Conservation (phyloP, 2,113 vertebrate species). For the Piaya cayana region DNA sequence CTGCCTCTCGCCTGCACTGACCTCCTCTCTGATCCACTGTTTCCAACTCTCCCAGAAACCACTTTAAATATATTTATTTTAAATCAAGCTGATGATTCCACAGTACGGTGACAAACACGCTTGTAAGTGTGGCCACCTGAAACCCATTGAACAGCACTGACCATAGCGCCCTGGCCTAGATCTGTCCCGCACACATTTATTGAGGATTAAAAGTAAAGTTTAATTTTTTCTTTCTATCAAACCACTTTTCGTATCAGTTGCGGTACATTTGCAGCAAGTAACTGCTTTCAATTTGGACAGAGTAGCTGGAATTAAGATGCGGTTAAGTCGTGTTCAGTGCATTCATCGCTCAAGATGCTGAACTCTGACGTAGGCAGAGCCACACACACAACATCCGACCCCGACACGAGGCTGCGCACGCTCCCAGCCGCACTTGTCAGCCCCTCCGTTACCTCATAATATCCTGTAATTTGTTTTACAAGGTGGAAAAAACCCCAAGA, state of each 20-base stretch:
- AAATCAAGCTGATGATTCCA: background rate
- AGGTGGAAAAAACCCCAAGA: background rate
- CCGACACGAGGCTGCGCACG: background rate
- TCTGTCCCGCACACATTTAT: background rate
- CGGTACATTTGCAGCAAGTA: background rate
- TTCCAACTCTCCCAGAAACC: background rate
- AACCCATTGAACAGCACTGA: background rate
- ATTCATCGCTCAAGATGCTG: background rate
- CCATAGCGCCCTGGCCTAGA: fast-evolving
- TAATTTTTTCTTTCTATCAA: background rate
- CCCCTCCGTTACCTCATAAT: background rate
- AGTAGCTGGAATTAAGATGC: background rate
- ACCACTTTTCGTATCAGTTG: background rate
- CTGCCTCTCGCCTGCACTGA: background rate
- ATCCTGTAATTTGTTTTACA: background rate
- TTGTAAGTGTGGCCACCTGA: background rate
- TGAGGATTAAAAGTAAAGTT: background rate
- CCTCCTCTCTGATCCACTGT: background rate
- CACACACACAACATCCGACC: background rate
- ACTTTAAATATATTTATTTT: background rate
- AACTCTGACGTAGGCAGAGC: background rate
- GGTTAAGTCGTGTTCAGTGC: background rate
- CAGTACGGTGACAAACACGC: background rate
- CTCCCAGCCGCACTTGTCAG: fast-evolving
- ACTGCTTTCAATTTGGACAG: background rate